Evolutionary conservation across 2,113 vertebrate genomes (phyloP).

Genomic region (Empidonax traillii): DNA sequence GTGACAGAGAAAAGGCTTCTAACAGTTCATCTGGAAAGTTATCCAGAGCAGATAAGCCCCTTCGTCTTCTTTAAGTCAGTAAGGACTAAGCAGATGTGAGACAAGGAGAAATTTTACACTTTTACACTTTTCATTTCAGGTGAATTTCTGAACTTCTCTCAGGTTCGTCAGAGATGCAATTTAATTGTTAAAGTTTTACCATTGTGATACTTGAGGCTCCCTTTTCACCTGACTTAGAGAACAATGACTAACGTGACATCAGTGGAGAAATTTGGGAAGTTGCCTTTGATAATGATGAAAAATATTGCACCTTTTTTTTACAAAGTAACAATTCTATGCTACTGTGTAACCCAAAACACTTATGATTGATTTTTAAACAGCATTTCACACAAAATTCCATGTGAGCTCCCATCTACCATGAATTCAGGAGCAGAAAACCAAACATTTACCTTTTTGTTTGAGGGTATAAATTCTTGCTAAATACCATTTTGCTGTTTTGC

Average conservation of each 20-base stretch:
- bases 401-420: not conserved
- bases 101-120: not conserved
- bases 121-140: not conserved
- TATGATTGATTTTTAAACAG: not conserved
- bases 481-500: not conserved
- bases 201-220: not conserved
- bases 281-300: not conserved
- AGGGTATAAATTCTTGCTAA: not conserved
- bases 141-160: not conserved
- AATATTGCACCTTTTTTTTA: not conserved
- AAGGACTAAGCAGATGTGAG: not conserved
- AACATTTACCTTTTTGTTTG: not conserved
- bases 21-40: not conserved
- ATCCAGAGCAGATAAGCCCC: not conserved
- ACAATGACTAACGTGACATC: not conserved
- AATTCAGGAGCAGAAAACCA: not conserved
- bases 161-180: not conserved
- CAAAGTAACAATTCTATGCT: not conserved
- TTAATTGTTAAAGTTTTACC: not conserved
- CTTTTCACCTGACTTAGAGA: not conserved
- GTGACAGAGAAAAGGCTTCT: not conserved
- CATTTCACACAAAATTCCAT: not conserved
- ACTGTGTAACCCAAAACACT: not conserved
- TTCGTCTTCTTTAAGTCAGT: not conserved
- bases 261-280: not conserved